Base-by-base conservation (phyloP, 2,113 vertebrate species). In the Melanotaenia duboulayi region DNA sequence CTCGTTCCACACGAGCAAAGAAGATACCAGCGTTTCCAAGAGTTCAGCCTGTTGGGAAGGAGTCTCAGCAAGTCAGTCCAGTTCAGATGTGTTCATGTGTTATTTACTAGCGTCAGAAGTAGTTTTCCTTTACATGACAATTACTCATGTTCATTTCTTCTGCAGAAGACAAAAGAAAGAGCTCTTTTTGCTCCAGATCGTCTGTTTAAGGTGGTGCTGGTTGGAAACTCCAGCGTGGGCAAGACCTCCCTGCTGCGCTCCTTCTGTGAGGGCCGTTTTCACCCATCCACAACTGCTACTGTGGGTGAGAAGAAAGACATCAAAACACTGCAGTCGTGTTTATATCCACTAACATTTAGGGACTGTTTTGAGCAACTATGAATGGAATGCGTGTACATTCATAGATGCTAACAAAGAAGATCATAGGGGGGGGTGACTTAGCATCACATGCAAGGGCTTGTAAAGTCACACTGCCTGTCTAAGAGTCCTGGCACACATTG, bases 201-300 rank as follows among this genome's bases (percentile, higher is more conserved):
- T 1, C 91, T 99, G 39, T 98, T 98, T 84, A 99, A 99, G 91
- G 94, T 99, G 0, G 91, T 99, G 69, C 84, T 97, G 56, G 94
- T 98, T 52, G 97, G 96, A 11, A 95, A 97, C 83, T 97, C 96
- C 0, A 95, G 93, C 0, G 97, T 99, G 54, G 97, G 97, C 42
- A 99, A 98, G 92, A 99, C 96, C 0, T 97, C 95, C 2, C 93
- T 98, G 68, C 90, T 99, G 14, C 93, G 93, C 78, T 91, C 94
- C 73, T 95, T 98, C 89, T 98, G 96, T 28, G 95, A 96, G 62
- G 95, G 93, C 37, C 81, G 20, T 19, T 97, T 97, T 91, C 93
- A 89, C 54, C 80, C 93, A 0, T 89, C 93, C 72, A 95, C 94
- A 25, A 90, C 94, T 23, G 96, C 96, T 71, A 98, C 97, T 58